Percentiles rank a stretch among this genome's conserved stretches.
Evolutionary conservation across 2,888 invertebrate genomes (phyloP).

Genomic region (Scrobipalpa atriplicella): DNA sequence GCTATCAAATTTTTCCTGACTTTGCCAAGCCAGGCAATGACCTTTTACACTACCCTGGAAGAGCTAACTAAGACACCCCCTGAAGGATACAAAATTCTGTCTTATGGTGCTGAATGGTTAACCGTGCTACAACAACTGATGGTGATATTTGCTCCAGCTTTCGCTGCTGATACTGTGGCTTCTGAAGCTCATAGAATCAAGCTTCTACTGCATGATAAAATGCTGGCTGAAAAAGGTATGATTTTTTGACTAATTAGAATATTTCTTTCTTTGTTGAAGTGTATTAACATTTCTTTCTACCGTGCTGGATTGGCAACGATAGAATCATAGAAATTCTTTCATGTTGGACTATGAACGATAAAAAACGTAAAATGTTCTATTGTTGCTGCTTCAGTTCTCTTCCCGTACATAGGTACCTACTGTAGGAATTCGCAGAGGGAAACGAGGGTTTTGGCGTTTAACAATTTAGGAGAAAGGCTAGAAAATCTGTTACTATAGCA

Average conservation of each 20-base stretch:
- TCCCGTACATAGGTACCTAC: too few species aligned
- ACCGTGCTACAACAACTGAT: neutral
- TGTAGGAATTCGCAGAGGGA: too few species aligned
- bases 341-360: too few species aligned
- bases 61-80: neutral
- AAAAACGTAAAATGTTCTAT: too few species aligned
- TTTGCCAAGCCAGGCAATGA: neutral
- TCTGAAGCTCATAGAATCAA: conserved; percentile 1
- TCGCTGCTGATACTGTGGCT: neutral
- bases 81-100: neutral
- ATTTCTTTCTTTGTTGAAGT: too few species aligned
- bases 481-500: too few species aligned
- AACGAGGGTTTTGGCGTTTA: too few species aligned
- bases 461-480: too few species aligned
- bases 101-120: neutral
- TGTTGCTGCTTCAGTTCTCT: too few species aligned
- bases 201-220: neutral
- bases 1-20: neutral
- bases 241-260: neutral
- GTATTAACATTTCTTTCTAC: too few species aligned
- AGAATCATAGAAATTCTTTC: too few species aligned
- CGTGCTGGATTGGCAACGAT: too few species aligned
- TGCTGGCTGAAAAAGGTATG: neutral
- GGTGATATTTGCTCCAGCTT: neutral
- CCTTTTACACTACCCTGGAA: neutral